Base-by-base conservation (phyloP, 2,888 invertebrate genomes). In the Aleiodes alternator region DNA sequence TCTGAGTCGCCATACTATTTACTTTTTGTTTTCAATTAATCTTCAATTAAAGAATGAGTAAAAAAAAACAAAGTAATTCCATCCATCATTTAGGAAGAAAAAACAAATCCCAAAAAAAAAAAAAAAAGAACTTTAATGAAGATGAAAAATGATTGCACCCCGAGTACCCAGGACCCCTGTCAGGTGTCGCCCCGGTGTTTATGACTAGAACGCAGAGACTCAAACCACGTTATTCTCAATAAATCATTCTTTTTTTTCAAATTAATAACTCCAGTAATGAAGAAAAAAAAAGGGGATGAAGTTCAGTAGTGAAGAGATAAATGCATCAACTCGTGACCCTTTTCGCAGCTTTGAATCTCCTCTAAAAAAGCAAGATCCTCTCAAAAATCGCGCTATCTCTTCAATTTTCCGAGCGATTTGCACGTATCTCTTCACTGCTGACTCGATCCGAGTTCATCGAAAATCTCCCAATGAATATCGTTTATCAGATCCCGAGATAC, bases 81-180 rank as follows among this genome's bases (percentile, higher is more conserved):
- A 23, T 23, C 23, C 14, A 31, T 34, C 59, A 43, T 43, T 43
- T 59, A 12, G 51, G 29, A 50, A 43, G 53, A 6, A 31, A 3
- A 34, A 64, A 64, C 73, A 76, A 51, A 43, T 9, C 43, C 29
- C 29, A 11, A 11, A 48, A 64, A 50, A 59, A 69, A 56, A 56
- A 51, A 66, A 53, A 72, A 71, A 66, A 34, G 4, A 34, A 34
- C 23, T 38, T 38, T 51, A 55, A 29, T 48, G 12, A 38, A 43
- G 11, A 43, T 43, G 43, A 12, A 43, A n/a, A 38, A 53, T 76
- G 77, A 81, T 82, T 81, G 80, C 79, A 80, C 78, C 72, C 79
- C 78, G 78, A 81, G 79, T 78, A 80, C 75, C 56, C 79, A 75
- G 78, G 77, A 80, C 77, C 78, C 73, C 64, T 70, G 6, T 43